These are phyloP conservation scores for Cirrhinus mrigala DNA, from an alignment of 2,797 vertebrate genomes.

Conservation along the genomic window DNA sequence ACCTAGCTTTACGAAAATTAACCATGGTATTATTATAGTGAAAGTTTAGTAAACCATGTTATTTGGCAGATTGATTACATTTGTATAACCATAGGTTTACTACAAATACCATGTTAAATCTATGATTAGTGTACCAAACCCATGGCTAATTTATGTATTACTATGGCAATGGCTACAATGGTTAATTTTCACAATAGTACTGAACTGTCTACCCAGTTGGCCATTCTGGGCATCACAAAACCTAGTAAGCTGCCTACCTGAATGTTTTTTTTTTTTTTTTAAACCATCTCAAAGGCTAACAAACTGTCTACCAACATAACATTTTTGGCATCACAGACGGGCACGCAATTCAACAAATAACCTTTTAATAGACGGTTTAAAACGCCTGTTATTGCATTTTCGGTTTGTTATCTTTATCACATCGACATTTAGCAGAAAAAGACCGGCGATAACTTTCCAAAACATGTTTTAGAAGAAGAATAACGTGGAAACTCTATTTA, in stretches of 20 bases:
- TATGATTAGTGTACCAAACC: too few species aligned
- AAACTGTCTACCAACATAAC: background rate
- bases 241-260: background rate
- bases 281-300: slow-evolving; percentile 15
- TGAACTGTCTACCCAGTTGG: background rate
- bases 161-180: too few species aligned
- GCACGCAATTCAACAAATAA: background rate
- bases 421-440: background rate
- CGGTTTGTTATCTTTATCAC: background rate
- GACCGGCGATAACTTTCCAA: background rate
- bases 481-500: background rate
- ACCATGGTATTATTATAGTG: background rate
- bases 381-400: background rate
- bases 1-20: background rate
- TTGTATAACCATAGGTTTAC: background rate
- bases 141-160: too few species aligned
- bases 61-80: background rate
- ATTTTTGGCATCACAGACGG: background rate
- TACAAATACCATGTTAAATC: background rate
- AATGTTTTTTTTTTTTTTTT: too few species aligned
- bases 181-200: background rate
- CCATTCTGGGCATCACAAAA: background rate
- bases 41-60: background rate
- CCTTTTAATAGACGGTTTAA: background rate
- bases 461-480: background rate